phyloP scores from a whole-genome alignment of 2,797 vertebrate species.

The Danio jaintianensis region DNA sequence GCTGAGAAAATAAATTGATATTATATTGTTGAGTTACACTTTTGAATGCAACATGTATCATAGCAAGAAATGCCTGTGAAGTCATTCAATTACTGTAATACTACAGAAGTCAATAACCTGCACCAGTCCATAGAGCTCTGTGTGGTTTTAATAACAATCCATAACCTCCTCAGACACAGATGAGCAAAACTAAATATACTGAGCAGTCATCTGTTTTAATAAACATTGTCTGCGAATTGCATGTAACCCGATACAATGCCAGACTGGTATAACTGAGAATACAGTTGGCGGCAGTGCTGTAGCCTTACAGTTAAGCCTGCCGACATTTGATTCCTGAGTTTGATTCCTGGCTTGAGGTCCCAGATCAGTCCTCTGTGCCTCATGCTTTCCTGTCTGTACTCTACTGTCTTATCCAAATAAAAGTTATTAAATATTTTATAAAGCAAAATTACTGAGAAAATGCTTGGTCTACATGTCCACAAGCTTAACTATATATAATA shows the following conservation, averaged over 20 bases:
- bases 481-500: background rate
- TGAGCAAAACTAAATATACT: background rate
- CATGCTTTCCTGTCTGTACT: no score
- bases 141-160: conserved; percentile 1
- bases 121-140: conserved; percentile 3
- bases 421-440: no score
- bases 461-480: background rate
- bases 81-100: conserved; percentile 14
- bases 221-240: background rate
- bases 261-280: background rate
- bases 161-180: background rate
- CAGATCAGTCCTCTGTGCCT: no score
- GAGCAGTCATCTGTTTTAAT: background rate
- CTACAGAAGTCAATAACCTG: conserved; percentile 7
- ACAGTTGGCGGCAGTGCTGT: no score
- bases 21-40: conserved; percentile 10
- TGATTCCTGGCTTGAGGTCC: no score
- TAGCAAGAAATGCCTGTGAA: conserved; percentile 5
- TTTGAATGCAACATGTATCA: conserved; percentile 14
- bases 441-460: no score
- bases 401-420: no score
- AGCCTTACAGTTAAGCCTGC: no score
- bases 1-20: background rate
- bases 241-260: background rate
- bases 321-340: no score